Evolutionary conservation across 2,888 invertebrate genomes (phyloP).

Genomic region (Papilio gigon): DNA sequence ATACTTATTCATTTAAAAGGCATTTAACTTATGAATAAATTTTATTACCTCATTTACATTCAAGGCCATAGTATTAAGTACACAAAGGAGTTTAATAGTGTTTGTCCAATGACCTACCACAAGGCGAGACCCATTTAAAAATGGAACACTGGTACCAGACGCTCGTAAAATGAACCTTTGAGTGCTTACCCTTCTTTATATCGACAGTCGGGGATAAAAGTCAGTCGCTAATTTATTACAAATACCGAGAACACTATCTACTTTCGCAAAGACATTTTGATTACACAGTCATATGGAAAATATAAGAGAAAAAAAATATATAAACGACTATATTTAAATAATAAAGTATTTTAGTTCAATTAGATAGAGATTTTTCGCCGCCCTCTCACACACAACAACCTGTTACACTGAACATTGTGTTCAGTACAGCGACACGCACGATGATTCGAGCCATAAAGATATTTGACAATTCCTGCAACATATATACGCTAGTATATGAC

Average conservation of each 20-base stretch:
- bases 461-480: no score
- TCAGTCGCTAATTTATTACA: constrained; percentile 33
- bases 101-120: constrained; percentile 75
- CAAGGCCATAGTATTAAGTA: constrained; percentile 38
- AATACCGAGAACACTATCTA: constrained; percentile 45
- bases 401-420: no score
- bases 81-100: constrained; percentile 45
- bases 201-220: constrained; percentile 39
- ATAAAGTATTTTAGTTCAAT: no score
- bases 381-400: no score
- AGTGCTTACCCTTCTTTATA: constrained; percentile 49
- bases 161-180: constrained; percentile 71
- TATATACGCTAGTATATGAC: no score
- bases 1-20: neutral
- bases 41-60: constrained; percentile 39
- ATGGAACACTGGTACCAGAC: constrained; percentile 74
- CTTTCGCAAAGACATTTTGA: constrained; percentile 18
- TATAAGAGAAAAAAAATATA: neutral
- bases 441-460: no score
- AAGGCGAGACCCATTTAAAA: constrained; percentile 74
- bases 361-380: no score
- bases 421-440: no score
- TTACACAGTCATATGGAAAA: neutral
- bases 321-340: neutral
- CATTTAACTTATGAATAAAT: constrained; percentile 38